phyloP scores from a whole-genome alignment of 2,113 vertebrate species.

The Myrmophylax atrothorax region DNA sequence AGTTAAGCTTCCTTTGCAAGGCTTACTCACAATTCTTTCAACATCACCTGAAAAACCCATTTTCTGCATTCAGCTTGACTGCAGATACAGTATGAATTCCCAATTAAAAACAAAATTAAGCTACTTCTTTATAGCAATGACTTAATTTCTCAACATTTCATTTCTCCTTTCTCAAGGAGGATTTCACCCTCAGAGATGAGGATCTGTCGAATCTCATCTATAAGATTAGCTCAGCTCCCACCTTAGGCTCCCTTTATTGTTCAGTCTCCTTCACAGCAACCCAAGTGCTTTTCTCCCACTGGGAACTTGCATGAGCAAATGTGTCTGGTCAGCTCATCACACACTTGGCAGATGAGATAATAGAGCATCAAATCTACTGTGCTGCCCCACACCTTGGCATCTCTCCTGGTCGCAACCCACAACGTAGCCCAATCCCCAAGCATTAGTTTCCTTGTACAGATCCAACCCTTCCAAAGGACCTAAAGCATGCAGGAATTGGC shows the following conservation, averaged over 20 bases:
- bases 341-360: background rate
- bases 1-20: background rate
- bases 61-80: background rate
- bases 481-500: background rate
- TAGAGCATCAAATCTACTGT: background rate
- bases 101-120: background rate
- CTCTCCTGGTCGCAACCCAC: rapidly evolving
- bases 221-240: background rate
- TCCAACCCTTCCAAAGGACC: background rate
- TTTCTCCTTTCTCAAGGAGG: background rate
- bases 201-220: background rate
- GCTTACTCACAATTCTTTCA: background rate
- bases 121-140: background rate
- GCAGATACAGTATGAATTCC: background rate
- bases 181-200: background rate
- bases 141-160: background rate
- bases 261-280: background rate
- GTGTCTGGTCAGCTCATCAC: background rate
- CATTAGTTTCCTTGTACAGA: background rate
- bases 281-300: background rate
- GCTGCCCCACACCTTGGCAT: background rate
- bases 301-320: background rate
- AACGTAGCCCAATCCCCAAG: rapidly evolving
- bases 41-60: background rate
- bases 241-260: background rate